Evolutionary conservation across 2,113 vertebrate genomes (phyloP), one percentile per base, ranked within the genome.

Genomic region (Catharus bicknelli): DNA sequence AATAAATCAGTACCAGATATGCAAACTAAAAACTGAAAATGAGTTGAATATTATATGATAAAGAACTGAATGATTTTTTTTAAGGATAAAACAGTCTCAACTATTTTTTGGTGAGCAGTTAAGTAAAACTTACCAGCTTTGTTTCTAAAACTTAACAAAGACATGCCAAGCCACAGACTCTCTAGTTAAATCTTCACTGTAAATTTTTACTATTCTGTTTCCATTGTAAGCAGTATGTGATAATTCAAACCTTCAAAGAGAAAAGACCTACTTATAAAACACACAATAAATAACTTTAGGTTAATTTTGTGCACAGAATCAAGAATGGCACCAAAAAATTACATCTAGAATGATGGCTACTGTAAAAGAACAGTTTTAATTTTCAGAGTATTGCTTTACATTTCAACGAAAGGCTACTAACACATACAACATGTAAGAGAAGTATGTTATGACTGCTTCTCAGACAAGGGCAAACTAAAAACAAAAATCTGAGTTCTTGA

Each of bases 141-240:
- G 58, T 59, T 92, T 82, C 86, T 90, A 82, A 88, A 94, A 93
- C 61, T 92, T 82, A 78, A 51, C 72, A 74, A 82, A 84, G 69
- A 61, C 62, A 82, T 64, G 75, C 76, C 74, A 95, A 92, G 64
- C 69, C 54, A 82, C 83, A 86, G 72, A 77, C 30, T 93, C 62
- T 64, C 77, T 68, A 94, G 72, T 83, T 88, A 92, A 90, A 86
- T 45, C 45, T 72, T 75, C 0, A 4, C 73, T 68, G 57, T 78
- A 83, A 74, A 55, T 72, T 90, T 81, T 91, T 82, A 90, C 76
- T 86, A 45, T 62, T 76, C 51, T 90, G 50, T 86, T 93, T 67
- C 75, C 68, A 83, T 57, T 95, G 74, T 88, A 88, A 92, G 86
- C 36, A 92, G 63, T 63, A 80, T 73, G 67, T 69, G 82, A 87